Evolutionary conservation across 1,140 invertebrate genomes (phyloP).

Genomic region (Apis cerana): DNA sequence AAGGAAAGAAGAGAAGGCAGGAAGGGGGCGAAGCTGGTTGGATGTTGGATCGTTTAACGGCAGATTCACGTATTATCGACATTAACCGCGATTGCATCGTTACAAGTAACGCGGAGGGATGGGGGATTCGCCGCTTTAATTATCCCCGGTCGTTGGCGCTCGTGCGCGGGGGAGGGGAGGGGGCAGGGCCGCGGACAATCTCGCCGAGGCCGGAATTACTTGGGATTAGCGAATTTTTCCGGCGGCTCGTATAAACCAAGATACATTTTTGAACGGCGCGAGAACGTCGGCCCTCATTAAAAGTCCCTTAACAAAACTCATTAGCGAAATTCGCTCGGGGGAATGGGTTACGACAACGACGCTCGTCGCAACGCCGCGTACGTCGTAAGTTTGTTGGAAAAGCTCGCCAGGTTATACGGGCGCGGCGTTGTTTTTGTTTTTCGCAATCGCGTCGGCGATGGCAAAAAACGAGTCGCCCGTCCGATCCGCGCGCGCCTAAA

Average conservation of each 20-base stretch:
- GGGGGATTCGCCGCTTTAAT: slow-evolving; percentile 36
- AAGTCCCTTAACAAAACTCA: slow-evolving; percentile 54
- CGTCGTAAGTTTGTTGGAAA: slow-evolving; percentile 43
- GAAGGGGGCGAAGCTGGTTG: not conserved
- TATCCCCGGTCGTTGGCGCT: slow-evolving; percentile 10
- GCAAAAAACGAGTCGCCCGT: slow-evolving; percentile 6
- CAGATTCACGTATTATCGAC: slow-evolving; percentile 24
- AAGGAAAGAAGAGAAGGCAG: too few species aligned
- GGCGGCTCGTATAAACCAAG: slow-evolving; percentile 23
- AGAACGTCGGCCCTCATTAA: slow-evolving; percentile 49
- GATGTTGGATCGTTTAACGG: slow-evolving; percentile 24
- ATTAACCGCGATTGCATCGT: slow-evolving; percentile 43
- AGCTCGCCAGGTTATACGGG: slow-evolving; percentile 18
- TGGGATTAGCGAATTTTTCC: slow-evolving; percentile 48
- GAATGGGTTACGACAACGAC: slow-evolving; percentile 47
- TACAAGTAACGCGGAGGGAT: not conserved
- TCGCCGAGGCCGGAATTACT: slow-evolving; percentile 24
- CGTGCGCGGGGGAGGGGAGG: not conserved
- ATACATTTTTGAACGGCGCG: slow-evolving; percentile 45
- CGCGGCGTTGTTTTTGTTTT: slow-evolving; percentile 22
- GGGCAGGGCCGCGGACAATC: slow-evolving; percentile 18
- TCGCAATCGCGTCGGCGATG: slow-evolving; percentile 27
- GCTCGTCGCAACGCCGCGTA: slow-evolving; percentile 20
- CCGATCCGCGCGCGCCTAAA: slow-evolving; percentile 34
- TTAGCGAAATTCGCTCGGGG: slow-evolving; percentile 48